Percentiles rank a stretch among this genome's conserved stretches.
Conservation (phyloP, 2,113 vertebrate species). For the Halcyon malimbica region DNA sequence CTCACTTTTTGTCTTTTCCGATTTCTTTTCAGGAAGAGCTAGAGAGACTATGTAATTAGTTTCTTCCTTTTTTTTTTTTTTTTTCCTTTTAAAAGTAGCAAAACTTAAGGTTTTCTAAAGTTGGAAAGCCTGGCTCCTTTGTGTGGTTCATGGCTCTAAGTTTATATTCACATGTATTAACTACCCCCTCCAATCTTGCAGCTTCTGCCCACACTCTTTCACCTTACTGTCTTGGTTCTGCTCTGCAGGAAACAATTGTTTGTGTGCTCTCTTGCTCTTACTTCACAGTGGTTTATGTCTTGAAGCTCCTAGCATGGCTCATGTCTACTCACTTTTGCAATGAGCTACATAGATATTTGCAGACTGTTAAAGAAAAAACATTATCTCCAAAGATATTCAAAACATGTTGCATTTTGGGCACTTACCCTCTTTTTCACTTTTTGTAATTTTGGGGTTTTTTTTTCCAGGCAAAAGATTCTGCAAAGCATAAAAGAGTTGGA, state of each 20-base stretch:
- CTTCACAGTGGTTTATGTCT: background rate
- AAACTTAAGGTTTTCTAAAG: background rate
- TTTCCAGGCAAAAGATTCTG: background rate
- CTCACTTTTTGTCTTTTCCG: background rate
- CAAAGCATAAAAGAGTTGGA: background rate
- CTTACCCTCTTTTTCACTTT: background rate
- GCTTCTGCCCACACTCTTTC: background rate
- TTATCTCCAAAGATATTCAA: background rate
- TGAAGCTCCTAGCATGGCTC: background rate
- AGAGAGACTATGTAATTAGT: background rate
- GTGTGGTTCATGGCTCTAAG: background rate
- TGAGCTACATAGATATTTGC: background rate
- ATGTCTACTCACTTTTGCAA: background rate
- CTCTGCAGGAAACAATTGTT: background rate
- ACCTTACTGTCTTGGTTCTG: background rate
- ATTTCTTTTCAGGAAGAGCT: background rate
- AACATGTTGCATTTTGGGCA: accelerated
- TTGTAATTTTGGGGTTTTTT: background rate
- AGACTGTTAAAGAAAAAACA: background rate
- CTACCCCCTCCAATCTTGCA: background rate
- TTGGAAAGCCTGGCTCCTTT: background rate
- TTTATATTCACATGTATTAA: background rate
- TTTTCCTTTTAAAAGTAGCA: background rate
- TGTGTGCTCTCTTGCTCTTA: background rate
- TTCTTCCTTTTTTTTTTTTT: background rate